Percentiles rank a stretch among this genome's conserved stretches.
Conservation (phyloP, 2,888 invertebrate species). For the Emmelina monodactyla region DNA sequence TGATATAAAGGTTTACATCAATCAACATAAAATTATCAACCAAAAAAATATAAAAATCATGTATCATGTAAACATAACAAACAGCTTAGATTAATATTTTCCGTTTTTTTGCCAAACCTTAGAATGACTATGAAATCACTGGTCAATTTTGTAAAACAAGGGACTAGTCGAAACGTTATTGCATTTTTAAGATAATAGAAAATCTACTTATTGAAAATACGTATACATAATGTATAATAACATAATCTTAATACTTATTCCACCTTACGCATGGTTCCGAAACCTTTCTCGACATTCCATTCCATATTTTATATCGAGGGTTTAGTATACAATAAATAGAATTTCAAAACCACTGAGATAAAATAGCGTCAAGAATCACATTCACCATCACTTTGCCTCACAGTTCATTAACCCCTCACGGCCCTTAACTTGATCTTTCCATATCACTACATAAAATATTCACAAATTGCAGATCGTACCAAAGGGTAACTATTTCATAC, state of each 20-base stretch:
- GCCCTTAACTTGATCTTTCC: too few relatives aligned
- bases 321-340: too few relatives aligned
- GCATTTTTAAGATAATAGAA: constrained; percentile 38
- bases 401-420: too few relatives aligned
- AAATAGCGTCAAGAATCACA: too few relatives aligned
- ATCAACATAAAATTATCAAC: constrained; percentile 58
- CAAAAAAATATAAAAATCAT: constrained; percentile 45
- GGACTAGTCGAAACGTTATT: constrained; percentile 54
- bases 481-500: constrained; percentile 51
- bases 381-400: too few relatives aligned
- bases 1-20: constrained; percentile 53
- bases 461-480: too few relatives aligned
- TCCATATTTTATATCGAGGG: too few relatives aligned
- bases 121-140: constrained; percentile 30
- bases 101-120: constrained; percentile 22
- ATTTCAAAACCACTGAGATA: too few relatives aligned
- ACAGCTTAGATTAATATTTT: constrained; percentile 20
- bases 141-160: constrained; percentile 49
- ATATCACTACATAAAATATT: too few relatives aligned
- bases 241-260: too few relatives aligned
- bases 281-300: too few relatives aligned
- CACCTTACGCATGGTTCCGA: too few relatives aligned
- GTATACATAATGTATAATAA: constrained; percentile 37
- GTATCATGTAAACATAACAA: constrained; percentile 34
- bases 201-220: constrained; percentile 36